Evolutionary conservation across 92 coral and sea anemone species (phyloP).

Genomic region (Blastomussa wellsi): DNA sequence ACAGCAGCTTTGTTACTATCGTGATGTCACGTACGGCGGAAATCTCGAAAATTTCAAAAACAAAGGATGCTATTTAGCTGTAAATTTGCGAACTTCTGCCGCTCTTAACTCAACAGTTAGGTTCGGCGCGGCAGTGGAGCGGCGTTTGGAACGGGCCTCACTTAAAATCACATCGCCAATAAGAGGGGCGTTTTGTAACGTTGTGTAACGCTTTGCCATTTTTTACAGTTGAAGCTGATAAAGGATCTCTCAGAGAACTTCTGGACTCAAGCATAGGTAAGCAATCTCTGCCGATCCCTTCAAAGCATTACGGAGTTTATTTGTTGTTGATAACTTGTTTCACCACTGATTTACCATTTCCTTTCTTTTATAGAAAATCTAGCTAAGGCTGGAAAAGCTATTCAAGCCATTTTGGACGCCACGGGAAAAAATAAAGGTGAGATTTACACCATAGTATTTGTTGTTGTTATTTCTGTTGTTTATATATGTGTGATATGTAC

Average conservation of each 20-base stretch:
- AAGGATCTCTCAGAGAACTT: slow-evolving; percentile 62
- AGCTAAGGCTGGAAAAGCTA: slow-evolving; percentile 96
- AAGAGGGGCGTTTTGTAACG: not conserved
- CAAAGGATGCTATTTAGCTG: no score
- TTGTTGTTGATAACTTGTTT: not conserved
- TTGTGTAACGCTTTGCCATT: not conserved
- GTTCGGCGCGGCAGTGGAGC: no score
- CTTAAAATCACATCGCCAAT: no score
- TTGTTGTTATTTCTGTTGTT: not conserved
- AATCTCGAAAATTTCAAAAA: no score
- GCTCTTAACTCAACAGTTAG: no score
- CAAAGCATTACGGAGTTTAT: not conserved
- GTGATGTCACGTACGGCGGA: no score
- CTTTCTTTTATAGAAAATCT: slow-evolving; percentile 70
- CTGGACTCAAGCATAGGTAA: slow-evolving; percentile 88
- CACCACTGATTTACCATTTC: not conserved
- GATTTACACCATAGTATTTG: not conserved
- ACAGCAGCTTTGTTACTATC: no score
- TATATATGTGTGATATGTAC: no score
- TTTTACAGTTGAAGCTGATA: slow-evolving; percentile 31
- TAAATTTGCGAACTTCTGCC: no score
- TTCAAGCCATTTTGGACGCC: slow-evolving; percentile 87
- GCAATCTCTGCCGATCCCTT: not conserved
- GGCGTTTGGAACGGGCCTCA: no score
- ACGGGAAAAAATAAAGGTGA: slow-evolving; percentile 71